These are phyloP conservation scores for Cyanoderma ruficeps DNA, from an alignment of 2,113 vertebrate genomes.

Conservation along the genomic window DNA sequence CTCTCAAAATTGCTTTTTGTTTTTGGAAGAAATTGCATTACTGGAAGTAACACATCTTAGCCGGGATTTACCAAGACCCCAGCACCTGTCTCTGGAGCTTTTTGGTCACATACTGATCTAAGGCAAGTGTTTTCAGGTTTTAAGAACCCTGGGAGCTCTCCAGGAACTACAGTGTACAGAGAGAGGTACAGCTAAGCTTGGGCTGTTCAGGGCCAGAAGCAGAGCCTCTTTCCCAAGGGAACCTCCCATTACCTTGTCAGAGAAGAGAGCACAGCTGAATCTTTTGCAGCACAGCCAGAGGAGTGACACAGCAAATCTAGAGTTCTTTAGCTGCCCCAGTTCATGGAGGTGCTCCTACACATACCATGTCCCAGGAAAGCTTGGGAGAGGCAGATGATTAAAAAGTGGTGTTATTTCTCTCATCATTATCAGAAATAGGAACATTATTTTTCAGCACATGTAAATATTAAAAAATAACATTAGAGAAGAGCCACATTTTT, in stretches of 20 bases:
- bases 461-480: neutral
- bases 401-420: neutral
- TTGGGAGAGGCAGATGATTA: neutral
- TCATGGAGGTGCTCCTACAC: neutral
- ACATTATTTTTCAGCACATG: neutral
- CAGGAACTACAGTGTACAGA: neutral
- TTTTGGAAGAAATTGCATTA: neutral
- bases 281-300: neutral
- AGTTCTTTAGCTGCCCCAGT: neutral
- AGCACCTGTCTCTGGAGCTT: neutral
- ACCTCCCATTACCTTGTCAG: neutral
- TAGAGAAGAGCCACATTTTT: slow-evolving; percentile 64
- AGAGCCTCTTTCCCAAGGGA: neutral
- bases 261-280: neutral
- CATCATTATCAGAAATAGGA: neutral
- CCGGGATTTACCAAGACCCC: neutral
- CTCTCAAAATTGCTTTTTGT: neutral
- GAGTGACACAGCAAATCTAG: neutral
- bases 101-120: neutral
- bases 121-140: neutral
- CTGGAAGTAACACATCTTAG: neutral
- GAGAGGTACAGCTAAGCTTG: neutral
- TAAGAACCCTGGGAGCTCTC: neutral
- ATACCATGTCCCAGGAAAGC: neutral
- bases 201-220: neutral